Evolutionary conservation across 2,888 invertebrate genomes (phyloP), one percentile per base, ranked within the genome.

Genomic region (Nycteola revayana): DNA sequence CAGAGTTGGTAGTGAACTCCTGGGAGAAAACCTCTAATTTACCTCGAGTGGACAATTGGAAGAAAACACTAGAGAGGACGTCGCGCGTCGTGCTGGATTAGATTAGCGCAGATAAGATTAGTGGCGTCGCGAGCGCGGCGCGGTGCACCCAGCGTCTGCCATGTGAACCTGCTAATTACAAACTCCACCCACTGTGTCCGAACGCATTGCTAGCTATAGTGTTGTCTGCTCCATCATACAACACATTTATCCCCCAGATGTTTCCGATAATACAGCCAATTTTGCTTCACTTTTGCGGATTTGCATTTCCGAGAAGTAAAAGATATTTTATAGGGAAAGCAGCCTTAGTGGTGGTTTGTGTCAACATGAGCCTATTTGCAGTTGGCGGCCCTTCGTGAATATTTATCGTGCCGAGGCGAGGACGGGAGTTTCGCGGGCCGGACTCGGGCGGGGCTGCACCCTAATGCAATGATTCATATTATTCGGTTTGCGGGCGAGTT

Each of bases 401-500:
- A 75, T 75, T 72, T 64, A 73, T 66, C 47, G 62, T 44, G 40
- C 53, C 54, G 58, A 63, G 60, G 56, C 45, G 52, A 61, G 63
- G 60, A 53, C 50, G 50, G 66, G 60, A 71, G 75, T 73, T 77
- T 79, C 63, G 68, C 76, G 66, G 75, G 66, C 73, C 66, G 79
- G 76, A 77, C 77, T 75, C 79, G 78, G 83, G 79, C 81, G 82
- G 84, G 81, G 84, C 86, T 86, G 86, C 86, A 87, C 86, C 86
- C 87, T 85, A 88, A 85, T 86, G 86, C 87, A 86, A 87, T 87
- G 86, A 87, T 88, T 88, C 87, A 86, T 84, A 84, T 86, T 84
- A 85, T 83, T 86, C 84, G 85, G 86, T 83, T 86, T 86, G 86
- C 86, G 85, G 82, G 80, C 86, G 86, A 88, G 87, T 88, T 88